phyloP scores from a whole-genome alignment of 2,888 invertebrate species.

The Phortica okadai region DNA sequence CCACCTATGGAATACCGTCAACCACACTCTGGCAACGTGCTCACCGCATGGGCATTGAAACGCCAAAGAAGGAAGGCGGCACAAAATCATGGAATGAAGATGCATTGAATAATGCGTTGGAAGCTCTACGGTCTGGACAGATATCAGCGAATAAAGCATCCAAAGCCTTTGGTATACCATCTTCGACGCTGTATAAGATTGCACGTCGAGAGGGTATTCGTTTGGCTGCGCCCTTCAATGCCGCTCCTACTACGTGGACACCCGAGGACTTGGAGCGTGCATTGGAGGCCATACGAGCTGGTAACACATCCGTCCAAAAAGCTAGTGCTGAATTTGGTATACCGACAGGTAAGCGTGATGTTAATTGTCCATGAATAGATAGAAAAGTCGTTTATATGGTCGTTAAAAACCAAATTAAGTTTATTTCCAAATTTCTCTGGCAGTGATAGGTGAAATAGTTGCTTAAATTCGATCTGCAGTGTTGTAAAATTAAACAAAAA shows the following conservation, averaged over 20 bases:
- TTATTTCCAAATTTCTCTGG: too few species aligned
- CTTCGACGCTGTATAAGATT: slow-evolving; percentile 94
- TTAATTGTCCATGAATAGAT: too few species aligned
- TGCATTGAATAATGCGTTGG: slow-evolving; percentile 87
- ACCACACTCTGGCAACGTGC: slow-evolving; percentile 95
- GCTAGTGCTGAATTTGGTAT: slow-evolving; percentile 92
- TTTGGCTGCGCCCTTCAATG: slow-evolving; percentile 92
- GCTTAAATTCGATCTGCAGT: too few species aligned
- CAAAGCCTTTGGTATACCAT: slow-evolving; percentile 93
- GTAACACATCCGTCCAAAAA: slow-evolving; percentile 89
- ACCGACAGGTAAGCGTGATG: slow-evolving; percentile 82
- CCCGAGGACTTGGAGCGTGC: slow-evolving; percentile 90
- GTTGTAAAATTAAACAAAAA: too few species aligned
- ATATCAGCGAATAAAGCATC: slow-evolving; percentile 95
- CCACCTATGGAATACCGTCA: slow-evolving; percentile 92
- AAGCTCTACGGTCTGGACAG: slow-evolving; percentile 88
- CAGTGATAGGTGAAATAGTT: too few species aligned
- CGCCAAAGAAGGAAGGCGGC: slow-evolving; percentile 92
- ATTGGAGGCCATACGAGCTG: slow-evolving; percentile 87
- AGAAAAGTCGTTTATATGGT: too few species aligned
- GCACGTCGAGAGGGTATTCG: slow-evolving; percentile 93
- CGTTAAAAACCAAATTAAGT: too few species aligned
- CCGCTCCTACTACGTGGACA: slow-evolving; percentile 92
- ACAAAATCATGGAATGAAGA: slow-evolving; percentile 93
- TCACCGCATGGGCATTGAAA: slow-evolving; percentile 91